These are phyloP conservation scores for Athalia rosae DNA, from an alignment of 2,888 invertebrate species.

Conservation along the genomic window DNA sequence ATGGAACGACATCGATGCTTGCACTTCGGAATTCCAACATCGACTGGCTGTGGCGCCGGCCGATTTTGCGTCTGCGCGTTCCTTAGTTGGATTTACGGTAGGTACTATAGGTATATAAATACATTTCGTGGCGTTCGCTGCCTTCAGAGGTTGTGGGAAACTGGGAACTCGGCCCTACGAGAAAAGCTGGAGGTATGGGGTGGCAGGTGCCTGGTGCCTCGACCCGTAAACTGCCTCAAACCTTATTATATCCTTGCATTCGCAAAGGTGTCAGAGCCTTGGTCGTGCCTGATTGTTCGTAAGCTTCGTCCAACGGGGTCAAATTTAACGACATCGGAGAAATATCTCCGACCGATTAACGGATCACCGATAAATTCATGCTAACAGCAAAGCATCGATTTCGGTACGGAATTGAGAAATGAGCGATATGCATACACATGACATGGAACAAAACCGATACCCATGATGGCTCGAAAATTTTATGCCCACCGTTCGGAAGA, in stretches of 20 bases:
- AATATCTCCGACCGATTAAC: too few species aligned
- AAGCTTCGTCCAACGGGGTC: too few species aligned
- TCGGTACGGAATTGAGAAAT: too few species aligned
- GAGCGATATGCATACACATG: too few species aligned
- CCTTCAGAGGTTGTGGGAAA: conserved; percentile 37
- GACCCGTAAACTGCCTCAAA: conserved; percentile 30
- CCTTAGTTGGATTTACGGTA: conserved; percentile 10
- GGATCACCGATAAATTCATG: too few species aligned
- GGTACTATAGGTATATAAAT: conserved; percentile 35
- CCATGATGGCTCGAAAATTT: too few species aligned
- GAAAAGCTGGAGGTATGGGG: not conserved
- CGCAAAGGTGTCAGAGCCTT: conserved; percentile 17
- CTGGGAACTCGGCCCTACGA: conserved; percentile 42
- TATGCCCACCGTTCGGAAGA: too few species aligned
- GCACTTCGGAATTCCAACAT: conserved; percentile 62
- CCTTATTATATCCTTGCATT: conserved; percentile 6
- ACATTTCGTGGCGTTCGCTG: conserved; percentile 37
- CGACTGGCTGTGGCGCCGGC: conserved; percentile 59
- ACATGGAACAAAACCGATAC: too few species aligned
- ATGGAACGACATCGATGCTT: conserved; percentile 47
- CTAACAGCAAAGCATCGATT: too few species aligned
- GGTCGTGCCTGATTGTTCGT: too few species aligned
- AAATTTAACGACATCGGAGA: too few species aligned
- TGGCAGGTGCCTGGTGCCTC: conserved; percentile 36
- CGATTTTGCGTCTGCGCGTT: conserved; percentile 54